Percentiles rank a stretch among this genome's conserved stretches.
Conservation (phyloP, 2,113 vertebrate species). For the Laticauda laticaudata region DNA sequence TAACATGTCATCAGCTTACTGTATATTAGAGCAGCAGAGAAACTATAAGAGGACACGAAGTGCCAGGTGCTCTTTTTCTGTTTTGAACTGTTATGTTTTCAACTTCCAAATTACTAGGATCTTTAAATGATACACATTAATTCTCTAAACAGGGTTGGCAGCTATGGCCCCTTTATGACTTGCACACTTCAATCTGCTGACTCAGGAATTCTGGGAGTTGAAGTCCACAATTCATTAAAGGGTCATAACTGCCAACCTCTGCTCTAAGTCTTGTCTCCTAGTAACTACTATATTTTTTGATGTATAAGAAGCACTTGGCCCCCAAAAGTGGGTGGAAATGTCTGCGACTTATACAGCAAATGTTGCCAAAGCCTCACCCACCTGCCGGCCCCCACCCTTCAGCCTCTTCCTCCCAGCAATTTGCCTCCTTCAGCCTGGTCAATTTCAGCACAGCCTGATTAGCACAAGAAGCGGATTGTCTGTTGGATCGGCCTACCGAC, state of each 20-base stretch:
- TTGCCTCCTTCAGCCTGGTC: no score
- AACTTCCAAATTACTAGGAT: slow-evolving; percentile 22
- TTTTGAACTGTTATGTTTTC: slow-evolving; percentile 46
- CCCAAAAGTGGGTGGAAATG: no score
- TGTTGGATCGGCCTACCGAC: no score
- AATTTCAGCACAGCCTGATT: no score
- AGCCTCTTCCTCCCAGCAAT: no score
- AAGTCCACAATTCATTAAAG: not conserved
- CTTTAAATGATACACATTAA: slow-evolving; percentile 2
- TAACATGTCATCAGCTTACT: slow-evolving; percentile 36
- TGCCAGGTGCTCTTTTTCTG: slow-evolving; percentile 18
- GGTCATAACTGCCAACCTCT: not conserved
- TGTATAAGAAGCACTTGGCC: no score
- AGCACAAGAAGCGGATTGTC: no score
- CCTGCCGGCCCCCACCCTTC: no score
- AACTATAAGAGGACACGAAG: slow-evolving; percentile 19
- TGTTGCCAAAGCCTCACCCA: no score
- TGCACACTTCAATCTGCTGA: not conserved
- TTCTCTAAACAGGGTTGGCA: not conserved
- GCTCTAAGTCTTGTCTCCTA: not conserved
- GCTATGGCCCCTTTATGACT: not conserved
- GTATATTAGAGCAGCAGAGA: slow-evolving; percentile 39
- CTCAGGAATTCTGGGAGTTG: not conserved
- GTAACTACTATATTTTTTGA: not conserved
- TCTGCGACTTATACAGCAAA: no score